Conservation (phyloP, 2,888 invertebrate genomes). For the Archips crataeganus region DNA sequence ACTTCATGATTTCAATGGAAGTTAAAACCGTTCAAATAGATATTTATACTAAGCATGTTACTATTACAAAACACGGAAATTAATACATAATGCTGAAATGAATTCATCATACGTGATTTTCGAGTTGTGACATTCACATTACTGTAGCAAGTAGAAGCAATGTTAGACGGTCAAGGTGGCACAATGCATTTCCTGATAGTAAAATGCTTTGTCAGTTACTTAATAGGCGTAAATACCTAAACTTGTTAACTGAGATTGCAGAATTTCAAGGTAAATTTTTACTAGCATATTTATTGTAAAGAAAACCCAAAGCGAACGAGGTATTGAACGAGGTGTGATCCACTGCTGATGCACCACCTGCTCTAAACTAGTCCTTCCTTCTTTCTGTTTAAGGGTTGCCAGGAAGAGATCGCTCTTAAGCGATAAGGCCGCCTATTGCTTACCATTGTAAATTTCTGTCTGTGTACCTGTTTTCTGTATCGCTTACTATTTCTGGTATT, state of each 20-base stretch:
- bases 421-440: no score
- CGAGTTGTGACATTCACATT: slow-evolving; percentile 46
- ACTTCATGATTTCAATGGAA: not conserved
- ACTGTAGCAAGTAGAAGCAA: slow-evolving; percentile 41
- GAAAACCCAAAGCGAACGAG: no score
- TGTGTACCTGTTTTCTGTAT: no score
- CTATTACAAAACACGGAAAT: slow-evolving; percentile 19
- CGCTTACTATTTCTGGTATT: no score
- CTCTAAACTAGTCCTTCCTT: no score
- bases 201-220: slow-evolving; percentile 21
- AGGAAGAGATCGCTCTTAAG: no score
- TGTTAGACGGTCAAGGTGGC: slow-evolving; percentile 49
- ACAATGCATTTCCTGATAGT: slow-evolving; percentile 37
- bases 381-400: no score
- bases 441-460: no score
- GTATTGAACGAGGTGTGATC: no score
- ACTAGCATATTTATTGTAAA: no score
- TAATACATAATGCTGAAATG: slow-evolving; percentile 4
- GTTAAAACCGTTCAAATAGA: not conserved
- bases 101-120: slow-evolving; percentile 47
- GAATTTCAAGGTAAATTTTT: slow-evolving; percentile 11
- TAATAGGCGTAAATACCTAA: slow-evolving; percentile 15
- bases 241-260: not conserved
- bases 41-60: not conserved
- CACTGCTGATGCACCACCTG: no score